phyloP scores from a whole-genome alignment of 2,113 vertebrate genomes.

The Alces alces region DNA sequence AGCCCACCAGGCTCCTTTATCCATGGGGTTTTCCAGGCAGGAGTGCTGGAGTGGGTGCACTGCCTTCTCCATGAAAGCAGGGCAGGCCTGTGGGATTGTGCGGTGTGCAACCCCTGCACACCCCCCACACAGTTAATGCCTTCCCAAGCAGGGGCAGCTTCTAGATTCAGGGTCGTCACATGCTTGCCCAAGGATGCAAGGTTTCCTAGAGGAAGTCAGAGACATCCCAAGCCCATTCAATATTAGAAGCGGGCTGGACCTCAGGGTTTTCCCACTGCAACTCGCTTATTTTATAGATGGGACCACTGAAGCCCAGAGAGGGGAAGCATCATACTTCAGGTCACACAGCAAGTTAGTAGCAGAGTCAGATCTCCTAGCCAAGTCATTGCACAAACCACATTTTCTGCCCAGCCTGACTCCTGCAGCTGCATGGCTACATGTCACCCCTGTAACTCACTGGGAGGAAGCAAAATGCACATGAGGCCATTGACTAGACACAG shows the following conservation, averaged over 20 bases:
- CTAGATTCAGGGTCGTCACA: not conserved
- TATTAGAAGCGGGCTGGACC: not conserved
- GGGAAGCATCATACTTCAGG: not conserved
- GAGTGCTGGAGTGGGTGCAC: too few species aligned
- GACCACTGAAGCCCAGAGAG: not conserved
- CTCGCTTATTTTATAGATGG: not conserved
- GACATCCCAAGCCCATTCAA: not conserved
- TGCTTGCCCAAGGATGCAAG: not conserved
- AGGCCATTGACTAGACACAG: not conserved
- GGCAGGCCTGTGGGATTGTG: not conserved
- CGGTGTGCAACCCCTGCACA: rapidly evolving
- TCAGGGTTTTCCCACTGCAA: not conserved
- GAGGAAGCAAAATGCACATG: not conserved
- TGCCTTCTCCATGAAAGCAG: not conserved
- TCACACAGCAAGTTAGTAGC: not conserved
- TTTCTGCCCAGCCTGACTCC: not conserved
- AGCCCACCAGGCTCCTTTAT: too few species aligned
- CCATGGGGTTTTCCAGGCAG: too few species aligned
- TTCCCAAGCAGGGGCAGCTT: not conserved
- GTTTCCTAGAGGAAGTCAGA: not conserved
- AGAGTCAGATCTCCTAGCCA: not conserved
- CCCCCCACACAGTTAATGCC: rapidly evolving
- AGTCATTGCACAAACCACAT: not conserved
- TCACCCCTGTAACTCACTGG: not conserved
- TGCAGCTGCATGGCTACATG: not conserved